phyloP scores from a whole-genome alignment of 2,113 vertebrate genomes.

The Xiphias gladius region DNA sequence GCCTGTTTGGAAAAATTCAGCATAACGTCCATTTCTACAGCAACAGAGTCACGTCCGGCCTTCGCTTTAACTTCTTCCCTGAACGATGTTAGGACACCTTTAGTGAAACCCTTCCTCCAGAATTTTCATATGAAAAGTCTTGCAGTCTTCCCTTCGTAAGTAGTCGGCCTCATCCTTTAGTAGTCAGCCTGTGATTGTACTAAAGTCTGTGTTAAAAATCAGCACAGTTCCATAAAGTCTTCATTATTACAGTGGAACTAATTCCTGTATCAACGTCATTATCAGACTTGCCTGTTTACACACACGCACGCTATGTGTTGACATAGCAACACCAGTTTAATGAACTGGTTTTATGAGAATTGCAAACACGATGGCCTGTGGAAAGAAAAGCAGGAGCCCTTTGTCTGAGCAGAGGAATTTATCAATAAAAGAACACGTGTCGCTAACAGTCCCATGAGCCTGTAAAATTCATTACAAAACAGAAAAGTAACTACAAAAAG shows the following conservation, averaged over 20 bases:
- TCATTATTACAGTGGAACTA: conserved; percentile 53
- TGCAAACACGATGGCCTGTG: conserved; percentile 16
- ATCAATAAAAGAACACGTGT: conserved; percentile 18
- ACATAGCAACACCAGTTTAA: conserved; percentile 62
- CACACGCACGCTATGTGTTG: conserved; percentile 38
- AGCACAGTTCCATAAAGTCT: neutral
- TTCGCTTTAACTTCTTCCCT: too few relatives aligned
- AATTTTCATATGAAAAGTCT: too few relatives aligned
- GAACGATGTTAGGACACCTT: too few relatives aligned
- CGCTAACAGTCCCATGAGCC: neutral
- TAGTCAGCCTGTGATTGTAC: neutral
- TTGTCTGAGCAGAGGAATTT: conserved; percentile 22
- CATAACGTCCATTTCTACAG: too few relatives aligned
- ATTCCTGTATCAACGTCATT: conserved; percentile 49
- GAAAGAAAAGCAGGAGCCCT: conserved; percentile 4
- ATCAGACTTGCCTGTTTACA: neutral
- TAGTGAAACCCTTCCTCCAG: too few relatives aligned
- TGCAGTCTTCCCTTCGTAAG: too few relatives aligned
- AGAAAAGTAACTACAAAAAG: neutral
- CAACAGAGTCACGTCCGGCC: too few relatives aligned
- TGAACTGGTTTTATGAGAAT: conserved; percentile 55
- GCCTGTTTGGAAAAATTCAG: too few relatives aligned
- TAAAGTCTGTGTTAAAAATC: conserved; percentile 17
- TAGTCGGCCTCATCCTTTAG: too few relatives aligned
- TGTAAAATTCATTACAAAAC: conserved; percentile 4